Base-by-base conservation (phyloP, 2,888 invertebrate genomes). In the Dinocampus coccinellae region DNA sequence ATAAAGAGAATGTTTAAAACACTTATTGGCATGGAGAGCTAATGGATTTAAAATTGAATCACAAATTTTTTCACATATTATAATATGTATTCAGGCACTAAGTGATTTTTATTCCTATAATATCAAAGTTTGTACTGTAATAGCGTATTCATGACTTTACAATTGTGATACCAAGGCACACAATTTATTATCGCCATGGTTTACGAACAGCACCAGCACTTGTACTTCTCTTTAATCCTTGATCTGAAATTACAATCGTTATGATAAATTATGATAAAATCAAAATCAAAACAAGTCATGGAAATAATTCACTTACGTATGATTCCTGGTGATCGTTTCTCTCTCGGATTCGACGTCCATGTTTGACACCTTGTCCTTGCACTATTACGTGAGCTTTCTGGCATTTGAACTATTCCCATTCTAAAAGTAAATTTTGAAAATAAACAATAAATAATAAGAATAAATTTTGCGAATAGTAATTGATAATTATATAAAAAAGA, bases 141-240 rank as follows among this genome's bases (percentile, higher is more conserved):
- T 66, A 55, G 65, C 72, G 77, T 76, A 24, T 10, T 36, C 24
- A 39, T 57, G 26, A 57, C 55, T 66, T 36, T 22, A 39, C 42
- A 66, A 73, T 76, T 70, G 65, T 64, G 34, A 55, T 47, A 75
- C 63, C 62, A 75, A 81, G 80, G 79, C 80, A 81, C 79, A 36
- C 66, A 65, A 72, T 74, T 76, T 47, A 75, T 82, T 76, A 85
- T 77, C 87, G 82, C 87, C 87, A 87, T 61, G 87, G 87, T 74
- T 86, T 87, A 0, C 87, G 82, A 68, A 87, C 85, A 22, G 87
- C 81, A 60, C 87, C 86, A 42, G 86, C 85, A 67, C 87, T 87
- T 36, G 87, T 87, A 74, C 87, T 87, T 69, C 87, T 80, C 75
- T 85, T 87, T 69, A 87, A 86, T 68, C 83, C 82, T 72, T 84